These are phyloP conservation scores for Cephus pulcher DNA, from an alignment of 2,888 invertebrate species.

Conservation along the genomic window DNA sequence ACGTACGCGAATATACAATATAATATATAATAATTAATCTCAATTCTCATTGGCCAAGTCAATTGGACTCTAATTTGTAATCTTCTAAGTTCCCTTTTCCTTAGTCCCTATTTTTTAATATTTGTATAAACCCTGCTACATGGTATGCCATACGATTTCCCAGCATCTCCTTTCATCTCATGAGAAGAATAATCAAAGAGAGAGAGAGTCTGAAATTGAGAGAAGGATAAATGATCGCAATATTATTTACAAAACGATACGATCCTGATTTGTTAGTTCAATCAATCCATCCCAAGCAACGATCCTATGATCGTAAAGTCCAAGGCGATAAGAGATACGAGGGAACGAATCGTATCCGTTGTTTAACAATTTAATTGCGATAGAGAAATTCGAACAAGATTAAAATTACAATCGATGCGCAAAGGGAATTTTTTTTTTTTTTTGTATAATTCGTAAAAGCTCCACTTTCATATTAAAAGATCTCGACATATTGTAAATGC, in stretches of 20 bases:
- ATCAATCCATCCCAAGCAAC: not conserved
- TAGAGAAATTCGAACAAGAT: not conserved
- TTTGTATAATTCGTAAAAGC: not conserved
- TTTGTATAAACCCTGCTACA: constrained; percentile 53
- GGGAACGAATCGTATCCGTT: not conserved
- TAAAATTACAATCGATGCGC: not conserved
- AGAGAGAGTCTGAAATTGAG: not conserved
- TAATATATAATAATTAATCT: constrained; percentile 41
- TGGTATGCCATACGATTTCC: not conserved
- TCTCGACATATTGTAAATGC: no score
- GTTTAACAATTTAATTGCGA: not conserved
- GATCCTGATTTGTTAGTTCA: not conserved
- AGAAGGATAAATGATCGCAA: not conserved
- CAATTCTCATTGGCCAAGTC: constrained; percentile 56
- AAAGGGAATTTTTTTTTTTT: not conserved
- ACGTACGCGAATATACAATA: not conserved
- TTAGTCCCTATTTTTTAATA: constrained; percentile 27
- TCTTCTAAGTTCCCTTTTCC: constrained; percentile 21
- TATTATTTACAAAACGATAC: not conserved
- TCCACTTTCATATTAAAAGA: not conserved
- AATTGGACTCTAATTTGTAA: constrained; percentile 43
- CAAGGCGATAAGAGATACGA: not conserved
- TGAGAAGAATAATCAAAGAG: not conserved
- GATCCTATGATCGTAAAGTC: not conserved
- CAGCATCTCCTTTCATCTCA: not conserved